These are phyloP conservation scores for Cyprinodon brontotheroides DNA, from an alignment of 2,113 vertebrate species.

Conservation along the genomic window DNA sequence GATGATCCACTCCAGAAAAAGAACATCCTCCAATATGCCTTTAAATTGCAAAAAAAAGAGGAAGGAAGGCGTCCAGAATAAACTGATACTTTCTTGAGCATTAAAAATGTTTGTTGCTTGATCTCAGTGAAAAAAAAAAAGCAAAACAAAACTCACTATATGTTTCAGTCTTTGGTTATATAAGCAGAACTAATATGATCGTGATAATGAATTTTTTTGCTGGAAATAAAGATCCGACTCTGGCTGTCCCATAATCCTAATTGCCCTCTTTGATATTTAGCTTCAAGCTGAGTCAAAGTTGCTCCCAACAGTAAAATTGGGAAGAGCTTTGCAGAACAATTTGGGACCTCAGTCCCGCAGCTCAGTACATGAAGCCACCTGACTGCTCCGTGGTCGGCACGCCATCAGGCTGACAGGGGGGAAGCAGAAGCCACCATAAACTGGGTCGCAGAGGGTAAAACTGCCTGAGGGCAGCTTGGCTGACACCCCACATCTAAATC, in stretches of 20 bases:
- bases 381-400: slow-evolving; percentile 28
- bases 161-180: neutral
- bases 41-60: neutral
- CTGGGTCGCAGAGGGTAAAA: slow-evolving; percentile 61
- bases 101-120: neutral
- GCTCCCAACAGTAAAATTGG: slow-evolving; percentile 6
- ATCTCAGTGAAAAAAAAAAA: neutral
- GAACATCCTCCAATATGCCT: too few relatives aligned
- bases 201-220: neutral
- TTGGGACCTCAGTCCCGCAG: slow-evolving; percentile 17
- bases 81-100: neutral
- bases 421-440: slow-evolving; percentile 51
- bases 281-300: neutral
- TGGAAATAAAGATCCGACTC: neutral
- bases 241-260: neutral
- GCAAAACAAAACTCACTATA: neutral
- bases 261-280: neutral
- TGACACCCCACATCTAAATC: slow-evolving; percentile 67
- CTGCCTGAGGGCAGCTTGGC: slow-evolving; percentile 55
- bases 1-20: too few relatives aligned
- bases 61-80: neutral
- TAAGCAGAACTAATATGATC: neutral
- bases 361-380: slow-evolving; percentile 40
- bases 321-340: slow-evolving; percentile 13
- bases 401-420: slow-evolving; percentile 41